Conservation (phyloP, 1,140 invertebrate species). For the Drosophila persimilis region DNA sequence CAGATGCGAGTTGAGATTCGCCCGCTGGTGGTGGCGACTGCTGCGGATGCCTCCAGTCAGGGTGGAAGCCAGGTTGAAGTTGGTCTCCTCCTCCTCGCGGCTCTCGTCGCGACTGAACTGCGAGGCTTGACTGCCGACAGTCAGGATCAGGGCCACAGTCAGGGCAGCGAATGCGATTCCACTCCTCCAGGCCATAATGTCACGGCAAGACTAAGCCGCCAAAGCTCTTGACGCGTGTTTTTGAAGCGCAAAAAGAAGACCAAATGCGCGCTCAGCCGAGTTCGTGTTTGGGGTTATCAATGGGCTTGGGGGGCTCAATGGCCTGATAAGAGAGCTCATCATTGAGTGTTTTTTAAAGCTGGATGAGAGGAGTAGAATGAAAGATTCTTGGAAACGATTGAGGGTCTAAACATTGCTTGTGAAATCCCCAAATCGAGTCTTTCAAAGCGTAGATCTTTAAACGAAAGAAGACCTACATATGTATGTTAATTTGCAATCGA, state of each 20-base stretch:
- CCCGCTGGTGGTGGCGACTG: conserved; percentile 57
- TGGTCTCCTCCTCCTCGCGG: conserved; percentile 46
- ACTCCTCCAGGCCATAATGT: conserved; percentile 38
- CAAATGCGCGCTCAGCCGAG: background rate
- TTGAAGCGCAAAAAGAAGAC: conserved; percentile 19
- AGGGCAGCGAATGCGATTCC: conserved; percentile 10
- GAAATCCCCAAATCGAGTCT: too few species aligned
- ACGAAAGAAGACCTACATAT: too few species aligned
- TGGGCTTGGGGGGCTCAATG: conserved; percentile 15
- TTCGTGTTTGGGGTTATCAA: conserved; percentile 48
- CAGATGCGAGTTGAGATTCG: conserved; percentile 42
- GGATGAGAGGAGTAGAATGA: conserved; percentile 1
- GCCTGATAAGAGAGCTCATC: conserved; percentile 25
- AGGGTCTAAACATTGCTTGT: too few species aligned
- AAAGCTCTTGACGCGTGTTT: conserved; percentile 16
- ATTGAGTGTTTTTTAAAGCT: conserved; percentile 23
- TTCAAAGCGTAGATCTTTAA: too few species aligned
- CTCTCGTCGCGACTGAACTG: conserved; percentile 53
- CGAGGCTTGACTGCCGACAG: conserved; percentile 25
- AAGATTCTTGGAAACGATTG: background rate
- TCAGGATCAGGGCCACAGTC: conserved; percentile 23
- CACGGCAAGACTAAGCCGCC: conserved; percentile 37
- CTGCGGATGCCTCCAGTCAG: conserved; percentile 56
- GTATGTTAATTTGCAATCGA: too few species aligned
- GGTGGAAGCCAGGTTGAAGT: conserved; percentile 62